Evolutionary conservation across 1,140 invertebrate genomes (phyloP).

Genomic region (Lucilia sericata): DNA sequence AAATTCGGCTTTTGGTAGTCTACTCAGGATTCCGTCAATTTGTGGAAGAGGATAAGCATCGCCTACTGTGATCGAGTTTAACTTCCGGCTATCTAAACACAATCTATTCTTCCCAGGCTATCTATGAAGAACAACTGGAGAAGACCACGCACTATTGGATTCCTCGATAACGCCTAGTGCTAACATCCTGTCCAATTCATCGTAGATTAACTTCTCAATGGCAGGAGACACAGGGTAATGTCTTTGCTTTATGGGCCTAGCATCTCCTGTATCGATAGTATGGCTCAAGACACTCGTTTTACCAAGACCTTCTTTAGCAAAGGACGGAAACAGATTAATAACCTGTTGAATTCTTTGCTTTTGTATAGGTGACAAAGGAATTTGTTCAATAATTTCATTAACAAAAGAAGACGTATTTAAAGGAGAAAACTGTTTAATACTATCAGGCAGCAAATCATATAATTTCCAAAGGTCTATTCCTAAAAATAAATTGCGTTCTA

Average conservation of each 20-base stretch:
- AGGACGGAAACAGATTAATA: no score
- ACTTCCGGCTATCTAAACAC: background rate
- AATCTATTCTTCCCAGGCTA: conserved; percentile 26
- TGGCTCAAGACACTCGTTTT: no score
- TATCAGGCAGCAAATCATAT: background rate
- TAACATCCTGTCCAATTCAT: background rate
- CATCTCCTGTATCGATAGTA: no score
- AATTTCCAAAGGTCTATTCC: conserved; percentile 31
- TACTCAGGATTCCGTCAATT: conserved; percentile 52
- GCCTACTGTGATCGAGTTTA: background rate
- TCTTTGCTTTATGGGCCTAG: no score
- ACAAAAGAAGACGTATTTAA: background rate
- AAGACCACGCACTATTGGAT: background rate
- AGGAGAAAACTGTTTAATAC: background rate
- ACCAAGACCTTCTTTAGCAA: no score
- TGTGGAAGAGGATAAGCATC: conserved; percentile 48
- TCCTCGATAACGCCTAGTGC: background rate
- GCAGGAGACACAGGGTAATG: background rate
- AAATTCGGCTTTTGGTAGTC: background rate
- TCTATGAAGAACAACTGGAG: background rate
- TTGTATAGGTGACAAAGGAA: no score
- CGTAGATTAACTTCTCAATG: background rate
- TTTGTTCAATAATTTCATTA: background rate
- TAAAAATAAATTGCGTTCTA: background rate
- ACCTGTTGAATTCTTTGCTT: no score